Evolutionary conservation across 2,113 vertebrate genomes (phyloP), one percentile per base, ranked within the genome.

Genomic region (Puntigrus tetrazona): DNA sequence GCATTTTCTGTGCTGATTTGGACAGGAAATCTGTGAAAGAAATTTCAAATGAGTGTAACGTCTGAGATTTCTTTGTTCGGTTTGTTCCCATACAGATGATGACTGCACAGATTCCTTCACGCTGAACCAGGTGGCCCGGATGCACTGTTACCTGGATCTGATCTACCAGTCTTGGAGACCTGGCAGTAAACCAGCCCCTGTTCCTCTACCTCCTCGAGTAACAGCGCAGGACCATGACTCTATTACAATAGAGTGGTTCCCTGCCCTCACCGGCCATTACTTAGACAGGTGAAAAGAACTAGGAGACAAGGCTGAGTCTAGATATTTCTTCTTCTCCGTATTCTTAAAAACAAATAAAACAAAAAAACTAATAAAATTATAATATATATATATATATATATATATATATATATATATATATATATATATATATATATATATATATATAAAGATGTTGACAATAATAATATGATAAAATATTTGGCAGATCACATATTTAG

Each of bases 131-230:
- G 96, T 99, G 52, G 97, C 98, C 36, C 95, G 98, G 89, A 99
- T 99, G 98, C 98, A 99, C 90, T 99, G 98, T 89, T 99, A 99
- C 94, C 90, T 99, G 93, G 97, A 99, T 89, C 95, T 99, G 0
- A 93, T 98, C 80, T 99, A 99, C 90, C 97, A 98, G 92, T 94
- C 95, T 84, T 99, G 98, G 98, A 97, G 98, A 90, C 94, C 95
- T 0, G 89, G 84, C 47, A 95, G 94, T 88, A 97, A 96, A 89
- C 97, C 97, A 0, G 95, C 96, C 7, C 97, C 96, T 0, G 88
- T 99, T 1, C 95, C 97, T 0, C 96, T 99, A 5, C 92, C 96
- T 0, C 98, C 97, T 1, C 97, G 97, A 92, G 95, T 98, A 0
- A 95, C 98, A 79, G 93, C 95, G 89, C 97, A 97, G 87, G 94